Percentiles rank a stretch among this genome's conserved stretches.
Evolutionary conservation across 2,113 vertebrate species (phyloP).

Genomic region (Tragelaphus buxtoni): DNA sequence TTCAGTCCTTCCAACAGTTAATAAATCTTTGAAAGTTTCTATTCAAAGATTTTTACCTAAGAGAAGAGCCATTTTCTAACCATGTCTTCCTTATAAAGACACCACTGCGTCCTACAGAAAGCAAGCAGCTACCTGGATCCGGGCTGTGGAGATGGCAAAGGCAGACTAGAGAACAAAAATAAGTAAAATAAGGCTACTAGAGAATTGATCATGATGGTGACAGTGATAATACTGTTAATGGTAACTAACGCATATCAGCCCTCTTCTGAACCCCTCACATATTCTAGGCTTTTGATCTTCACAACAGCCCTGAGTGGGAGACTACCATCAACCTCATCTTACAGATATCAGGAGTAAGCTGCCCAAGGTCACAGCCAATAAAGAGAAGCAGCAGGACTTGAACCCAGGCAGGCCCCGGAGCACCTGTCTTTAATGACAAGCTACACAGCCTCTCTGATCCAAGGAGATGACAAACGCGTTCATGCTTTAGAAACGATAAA

Average conservation of each 20-base stretch:
- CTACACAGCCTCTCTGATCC: accelerated
- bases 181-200: neutral
- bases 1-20: neutral
- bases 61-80: neutral
- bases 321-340: neutral
- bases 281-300: neutral
- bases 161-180: neutral
- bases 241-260: accelerated
- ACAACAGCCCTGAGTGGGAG: neutral
- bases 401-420: neutral
- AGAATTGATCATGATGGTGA: accelerated
- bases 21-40: neutral
- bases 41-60: neutral
- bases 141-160: neutral
- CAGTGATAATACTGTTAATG: neutral
- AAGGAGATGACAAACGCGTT: accelerated
- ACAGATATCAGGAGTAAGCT: neutral
- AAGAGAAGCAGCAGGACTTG: neutral
- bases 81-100: neutral
- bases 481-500: accelerated
- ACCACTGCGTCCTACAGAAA: neutral
- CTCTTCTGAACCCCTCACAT: neutral
- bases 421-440: neutral
- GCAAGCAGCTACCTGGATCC: neutral
- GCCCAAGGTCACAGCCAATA: neutral